Percentiles rank a stretch among this genome's conserved stretches.
Evolutionary conservation across 2,888 invertebrate species (phyloP).

Genomic region (Caenorhabditis auriculariae): DNA sequence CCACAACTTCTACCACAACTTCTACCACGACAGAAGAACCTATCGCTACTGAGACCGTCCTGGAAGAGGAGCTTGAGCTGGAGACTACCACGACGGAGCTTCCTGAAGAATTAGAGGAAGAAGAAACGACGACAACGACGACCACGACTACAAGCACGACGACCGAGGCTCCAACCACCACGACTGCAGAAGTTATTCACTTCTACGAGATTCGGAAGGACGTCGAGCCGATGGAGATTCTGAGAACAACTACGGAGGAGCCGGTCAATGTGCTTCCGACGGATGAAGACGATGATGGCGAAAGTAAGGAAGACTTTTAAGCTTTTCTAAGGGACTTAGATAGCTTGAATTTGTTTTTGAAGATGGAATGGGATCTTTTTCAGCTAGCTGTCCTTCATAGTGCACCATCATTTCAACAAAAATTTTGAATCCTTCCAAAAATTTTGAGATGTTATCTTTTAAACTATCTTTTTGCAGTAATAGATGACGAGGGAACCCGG

Average conservation of each 20-base stretch:
- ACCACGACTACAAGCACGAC: not conserved
- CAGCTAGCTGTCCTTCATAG: no score
- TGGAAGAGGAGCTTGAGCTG: not conserved
- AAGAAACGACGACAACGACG: conserved; percentile 5
- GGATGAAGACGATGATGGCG: conserved; percentile 10
- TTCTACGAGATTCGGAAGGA: conserved; percentile 27
- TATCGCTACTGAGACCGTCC: not conserved
- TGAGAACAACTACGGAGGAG: conserved; percentile 11
- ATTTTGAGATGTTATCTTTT: no score
- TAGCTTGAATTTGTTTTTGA: no score
- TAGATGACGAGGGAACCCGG: no score
- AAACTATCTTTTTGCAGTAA: no score
- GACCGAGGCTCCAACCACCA: not conserved
- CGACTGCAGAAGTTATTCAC: conserved; percentile 19
- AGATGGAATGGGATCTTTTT: conserved; percentile 7
- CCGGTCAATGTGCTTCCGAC: conserved; percentile 7
- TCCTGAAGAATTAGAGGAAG: not conserved
- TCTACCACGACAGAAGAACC: not conserved
- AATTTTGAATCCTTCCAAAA: no score
- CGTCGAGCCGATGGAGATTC: conserved; percentile 15
- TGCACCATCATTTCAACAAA: no score
- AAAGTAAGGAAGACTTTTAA: not conserved
- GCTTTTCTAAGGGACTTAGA: not conserved
- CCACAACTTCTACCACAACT: not conserved
- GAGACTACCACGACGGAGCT: no score